Conservation (phyloP, 1,140 invertebrate genomes). For the Micrasema longulum region DNA sequence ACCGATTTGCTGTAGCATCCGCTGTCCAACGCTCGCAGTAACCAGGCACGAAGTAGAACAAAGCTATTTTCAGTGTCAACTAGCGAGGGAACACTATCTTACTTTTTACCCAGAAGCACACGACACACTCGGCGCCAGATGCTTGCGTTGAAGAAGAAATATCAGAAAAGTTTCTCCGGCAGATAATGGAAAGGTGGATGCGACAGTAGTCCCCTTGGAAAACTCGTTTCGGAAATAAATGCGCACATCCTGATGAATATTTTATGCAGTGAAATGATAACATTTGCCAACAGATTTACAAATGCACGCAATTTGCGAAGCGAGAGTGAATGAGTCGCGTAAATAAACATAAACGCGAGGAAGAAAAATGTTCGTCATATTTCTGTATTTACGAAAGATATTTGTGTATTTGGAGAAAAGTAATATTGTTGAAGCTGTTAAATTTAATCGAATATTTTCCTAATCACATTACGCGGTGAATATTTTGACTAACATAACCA, state of each 20-base stretch:
- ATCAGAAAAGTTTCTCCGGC: slow-evolving; percentile 22
- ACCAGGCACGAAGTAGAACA: not conserved
- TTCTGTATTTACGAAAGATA: not conserved
- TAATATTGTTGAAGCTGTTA: too few relatives aligned
- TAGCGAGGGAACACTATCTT: not conserved
- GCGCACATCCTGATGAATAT: slow-evolving; percentile 13
- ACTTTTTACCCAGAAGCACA: slow-evolving; percentile 4
- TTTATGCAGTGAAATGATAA: slow-evolving; percentile 26
- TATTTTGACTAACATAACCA: too few relatives aligned
- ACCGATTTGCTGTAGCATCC: slow-evolving; percentile 11
- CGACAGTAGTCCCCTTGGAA: slow-evolving; percentile 22
- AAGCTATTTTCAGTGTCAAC: not conserved
- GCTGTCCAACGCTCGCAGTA: not conserved
- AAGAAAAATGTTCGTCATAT: slow-evolving; percentile 12
- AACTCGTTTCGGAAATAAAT: slow-evolving; percentile 22
- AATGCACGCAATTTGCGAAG: slow-evolving; percentile 19
- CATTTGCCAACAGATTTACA: slow-evolving; percentile 16
- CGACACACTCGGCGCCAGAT: not conserved
- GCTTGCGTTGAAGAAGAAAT: slow-evolving; percentile 8
- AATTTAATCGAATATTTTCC: too few relatives aligned
- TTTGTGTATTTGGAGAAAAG: not conserved
- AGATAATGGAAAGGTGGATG: slow-evolving; percentile 23
- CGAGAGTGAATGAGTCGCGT: slow-evolving; percentile 3
- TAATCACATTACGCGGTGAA: too few relatives aligned
- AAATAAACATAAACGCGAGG: slow-evolving; percentile 17